Base-by-base conservation (phyloP, 2,113 vertebrate species). In the Tachysurus fulvidraco region DNA sequence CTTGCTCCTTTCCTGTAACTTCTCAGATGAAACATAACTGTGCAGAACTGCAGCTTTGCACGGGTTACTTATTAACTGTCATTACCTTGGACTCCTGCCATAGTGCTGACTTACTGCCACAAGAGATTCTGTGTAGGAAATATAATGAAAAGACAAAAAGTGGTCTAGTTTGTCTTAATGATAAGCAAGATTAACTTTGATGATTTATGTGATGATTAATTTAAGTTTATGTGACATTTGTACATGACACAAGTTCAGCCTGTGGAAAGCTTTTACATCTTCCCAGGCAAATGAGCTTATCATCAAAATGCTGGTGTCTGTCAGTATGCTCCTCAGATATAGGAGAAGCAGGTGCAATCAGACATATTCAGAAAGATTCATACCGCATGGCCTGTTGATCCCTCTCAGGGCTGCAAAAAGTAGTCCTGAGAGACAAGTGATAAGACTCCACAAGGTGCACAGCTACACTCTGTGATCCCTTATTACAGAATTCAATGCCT, bases 31-130 rank as follows among this genome's bases (percentile, higher is more conserved):
- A 64, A 73, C 78, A 46, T 73, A 44, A 55, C 52, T 74, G n/a
- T 88, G 69, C 59, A 83, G 67, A 82, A 88, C 46, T 73, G 23
- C 59, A 55, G 69, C 69, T 50, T 7, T 60, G 21, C 13, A 13
- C 71, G 36, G 74, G 80, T 91, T 86, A 89, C 80, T 88, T 55
- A 91, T 91, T 91, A 60, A 91, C 86, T 59, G 62, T 65, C 67
- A 21, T 83, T 90, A 77, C 89, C 80, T 88, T 91, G 89, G 69
- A 91, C 86, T 80, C 41, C 54, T 65, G 30, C 16, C 21, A 74
- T 23, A 65, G 25, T 59, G 64, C 36, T 79, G 60, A 81, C 46
- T 65, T 36, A 21, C 30, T 64, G 41, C 62, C 74, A n/a, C 55
- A 81, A 41, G 8, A 41, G 59, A 36, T 13, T 57, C 9, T 80